Evolutionary conservation across 2,113 vertebrate species (phyloP), one percentile per base, ranked within the genome.

Genomic region (Pavo muticus): DNA sequence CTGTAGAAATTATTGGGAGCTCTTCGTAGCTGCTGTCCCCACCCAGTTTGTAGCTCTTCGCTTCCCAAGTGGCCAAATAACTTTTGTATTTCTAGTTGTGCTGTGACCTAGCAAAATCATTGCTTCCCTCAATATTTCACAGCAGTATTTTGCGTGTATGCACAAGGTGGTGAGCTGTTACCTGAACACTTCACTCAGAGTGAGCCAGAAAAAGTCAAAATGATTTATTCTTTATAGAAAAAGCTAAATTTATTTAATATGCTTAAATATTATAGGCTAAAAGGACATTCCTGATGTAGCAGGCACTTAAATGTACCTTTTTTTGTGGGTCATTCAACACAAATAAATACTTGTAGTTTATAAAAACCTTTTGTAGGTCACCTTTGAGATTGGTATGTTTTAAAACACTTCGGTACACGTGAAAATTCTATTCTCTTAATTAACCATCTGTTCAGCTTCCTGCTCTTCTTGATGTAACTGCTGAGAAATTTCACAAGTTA

Each of bases 361-460:
- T 52, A 52, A 79, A 92, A 47, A 45, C 5, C 3, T 82, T 86
- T 85, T 82, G 27, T 56, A 75, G 67, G 45, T 96, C 87, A 87
- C 54, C 57, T 85, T 91, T 94, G 71, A 85, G 39, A 69, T 29
- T 87, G 20, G 29, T 80, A 57, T 90, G 84, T 75, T 84, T 95
- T 84, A 91, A 89, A 84, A 64, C 67, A 87, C n/a, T 75, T 84
- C 35, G 17, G 14, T 75, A 29, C 23, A 69, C n/a, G 21, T 6
- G 20, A 83, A 80, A 90, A 83, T 82, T 82, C 60, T 69, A 7
- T 86, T 88, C n/a, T 81, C 42, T 77, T 88, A 90, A 71, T 88
- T 93, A 93, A 72, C 69, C 70, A 75, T 92, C 89, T 93, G 40
- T 48, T 94, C 54, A 63, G 29, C 65, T 77, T 95, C 35, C 42